phyloP scores from a whole-genome alignment of 2,888 invertebrate genomes.

The Lasioglossum marginatum region DNA sequence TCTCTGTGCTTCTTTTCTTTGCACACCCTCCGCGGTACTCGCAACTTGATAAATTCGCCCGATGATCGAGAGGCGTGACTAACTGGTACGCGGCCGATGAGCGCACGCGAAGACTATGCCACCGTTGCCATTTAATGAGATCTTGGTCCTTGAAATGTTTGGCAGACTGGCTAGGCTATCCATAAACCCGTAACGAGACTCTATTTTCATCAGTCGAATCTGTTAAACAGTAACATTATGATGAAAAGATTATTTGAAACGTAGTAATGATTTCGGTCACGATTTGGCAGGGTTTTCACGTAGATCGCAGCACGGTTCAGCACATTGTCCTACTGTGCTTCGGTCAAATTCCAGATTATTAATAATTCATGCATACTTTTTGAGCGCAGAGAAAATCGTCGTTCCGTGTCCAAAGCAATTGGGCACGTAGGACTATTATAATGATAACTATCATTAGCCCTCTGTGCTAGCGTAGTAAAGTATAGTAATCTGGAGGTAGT shows the following conservation, averaged over 20 bases:
- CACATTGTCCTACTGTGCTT: slow-evolving; percentile 1
- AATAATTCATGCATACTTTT: background rate
- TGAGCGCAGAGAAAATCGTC: background rate
- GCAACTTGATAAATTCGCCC: slow-evolving; percentile 74
- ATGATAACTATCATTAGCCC: background rate
- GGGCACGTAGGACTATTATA: background rate
- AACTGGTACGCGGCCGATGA: slow-evolving; percentile 72
- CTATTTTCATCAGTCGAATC: background rate
- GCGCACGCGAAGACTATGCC: slow-evolving; percentile 69
- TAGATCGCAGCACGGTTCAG: slow-evolving; percentile 26
- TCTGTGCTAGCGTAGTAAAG: background rate
- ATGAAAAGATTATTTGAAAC: slow-evolving; percentile 24
- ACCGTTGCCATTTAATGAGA: slow-evolving; percentile 75
- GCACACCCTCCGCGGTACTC: slow-evolving; percentile 17
- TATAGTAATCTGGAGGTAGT: background rate
- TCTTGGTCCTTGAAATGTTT: slow-evolving; percentile 51
- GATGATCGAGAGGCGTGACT: slow-evolving; percentile 79
- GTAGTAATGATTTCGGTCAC: slow-evolving; percentile 24
- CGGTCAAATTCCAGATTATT: background rate
- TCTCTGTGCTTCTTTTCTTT: slow-evolving; percentile 11
- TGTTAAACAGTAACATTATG: background rate
- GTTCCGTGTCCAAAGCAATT: slow-evolving; percentile 6
- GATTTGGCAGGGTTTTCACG: slow-evolving; percentile 26
- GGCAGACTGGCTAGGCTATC: slow-evolving; percentile 15
- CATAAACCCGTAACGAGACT: slow-evolving; percentile 53